Conservation (phyloP, 1,140 invertebrate species). For the Euborellia annulipes region DNA sequence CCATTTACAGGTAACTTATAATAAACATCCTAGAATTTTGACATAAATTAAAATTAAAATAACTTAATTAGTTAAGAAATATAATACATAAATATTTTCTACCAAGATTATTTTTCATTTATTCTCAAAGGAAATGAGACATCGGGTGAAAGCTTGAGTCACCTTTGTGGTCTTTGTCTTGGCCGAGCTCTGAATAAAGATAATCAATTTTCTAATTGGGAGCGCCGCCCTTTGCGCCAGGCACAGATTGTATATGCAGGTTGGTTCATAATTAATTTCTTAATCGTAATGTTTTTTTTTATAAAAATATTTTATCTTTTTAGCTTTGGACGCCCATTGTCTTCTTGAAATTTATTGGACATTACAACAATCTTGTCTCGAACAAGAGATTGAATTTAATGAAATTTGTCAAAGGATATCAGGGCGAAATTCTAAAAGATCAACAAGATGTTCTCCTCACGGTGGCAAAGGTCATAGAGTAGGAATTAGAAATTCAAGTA, state of each 20-base stretch:
- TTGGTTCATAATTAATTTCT: slow-evolving; percentile 19
- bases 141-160: slow-evolving; percentile 38
- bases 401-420: slow-evolving; percentile 37
- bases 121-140: background rate
- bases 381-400: slow-evolving; percentile 37
- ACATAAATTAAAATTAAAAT: too few species aligned
- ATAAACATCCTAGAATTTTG: background rate
- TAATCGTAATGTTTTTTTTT: slow-evolving; percentile 4
- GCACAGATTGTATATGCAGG: slow-evolving; percentile 65
- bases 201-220: slow-evolving; percentile 81
- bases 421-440: slow-evolving; percentile 22
- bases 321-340: slow-evolving; percentile 64
- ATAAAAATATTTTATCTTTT: slow-evolving; percentile 14
- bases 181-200: slow-evolving; percentile 57
- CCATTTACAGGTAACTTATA: slow-evolving; percentile 28
- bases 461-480: slow-evolving; percentile 30
- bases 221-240: slow-evolving; percentile 53
- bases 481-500: too few species aligned
- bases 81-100: too few species aligned
- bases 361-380: slow-evolving; percentile 30
- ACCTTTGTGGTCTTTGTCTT: slow-evolving; percentile 52
- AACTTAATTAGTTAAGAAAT: slow-evolving; percentile 10
- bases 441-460: slow-evolving; percentile 27
- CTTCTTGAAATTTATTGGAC: slow-evolving; percentile 55
- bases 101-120: background rate